Evolutionary conservation across 2,797 vertebrate genomes (phyloP), one percentile per base, ranked within the genome.

Genomic region (Triplophysa bombifrons): DNA sequence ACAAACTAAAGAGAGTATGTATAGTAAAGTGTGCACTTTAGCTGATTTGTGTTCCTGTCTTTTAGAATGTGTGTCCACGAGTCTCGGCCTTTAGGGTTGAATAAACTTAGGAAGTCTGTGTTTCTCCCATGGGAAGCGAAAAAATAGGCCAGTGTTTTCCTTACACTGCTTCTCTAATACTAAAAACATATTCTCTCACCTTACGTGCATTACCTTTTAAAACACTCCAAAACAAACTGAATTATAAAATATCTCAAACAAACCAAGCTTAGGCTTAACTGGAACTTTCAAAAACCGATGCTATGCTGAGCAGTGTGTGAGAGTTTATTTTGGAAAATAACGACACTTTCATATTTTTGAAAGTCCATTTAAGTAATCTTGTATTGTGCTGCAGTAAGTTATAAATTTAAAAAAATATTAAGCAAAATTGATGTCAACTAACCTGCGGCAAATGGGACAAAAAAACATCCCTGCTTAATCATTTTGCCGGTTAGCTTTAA

Each of bases 81-180:
- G 64, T 74, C 74, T 48, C 6, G 64, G 66, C 55, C 61, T 76
- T 83, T 55, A 48, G 44, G 56, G 55, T 61, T 78, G 30, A 66
- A 75, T 79, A 79, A 75, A 79, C 79, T 64, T 72, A 83, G 84
- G 76, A 81, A 83, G 72, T 79, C 66, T 81, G 79, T 67, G 46
- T 74, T 56, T 22, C n/a, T 80, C 79, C 53, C 80, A 69, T 41
- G 79, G 64, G 76, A 81, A 83, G 44, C 19, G 16, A 14, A 66
- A 80, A 85, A 79, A 73, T 61, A 76, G 67, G 74, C 25, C 65
- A 75, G 56, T 12, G 41, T 80, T 83, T 80, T 83, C 75, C 78
- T 72, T 79, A 79, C 48, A 78, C 70, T 80, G 25, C n/a, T 68
- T 71, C 25, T 38, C 61, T 78, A 67, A 85, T 72, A 64, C 66